Base-by-base conservation (phyloP, 2,888 invertebrate species). In the Drosophila ezoana region DNA sequence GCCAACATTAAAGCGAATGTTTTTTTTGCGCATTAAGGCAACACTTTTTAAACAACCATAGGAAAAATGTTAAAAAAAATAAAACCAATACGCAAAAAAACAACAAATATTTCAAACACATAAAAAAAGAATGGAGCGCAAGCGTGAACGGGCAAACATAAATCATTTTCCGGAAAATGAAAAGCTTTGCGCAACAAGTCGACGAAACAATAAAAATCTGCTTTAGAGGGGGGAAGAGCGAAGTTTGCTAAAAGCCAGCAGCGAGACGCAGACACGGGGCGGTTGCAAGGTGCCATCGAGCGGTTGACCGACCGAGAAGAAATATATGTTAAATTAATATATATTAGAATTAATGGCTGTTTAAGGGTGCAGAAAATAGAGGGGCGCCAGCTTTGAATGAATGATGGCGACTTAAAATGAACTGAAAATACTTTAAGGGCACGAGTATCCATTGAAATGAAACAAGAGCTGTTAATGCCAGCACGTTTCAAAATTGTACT, bases 161-260 rank as follows among this genome's bases (percentile, higher is more conserved):
- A 86, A 86, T 86, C 87, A 86, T 81, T 69, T 72, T 61, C 79
- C 68, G 71, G 68, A 74, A 86, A 86, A 88, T 84, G 85, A 84
- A 84, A 84, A 87, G 82, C 83, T 85, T 68, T 75, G 85, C 74
- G 83, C 83, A 84, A 84, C 83, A 84, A 87, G 83, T 84, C 85
- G 79, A 81, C 65, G 69, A 87, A 84, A 84, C 87, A 84, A 84
- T 84, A 84, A 87, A 82, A 82, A 72, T 57, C 59, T 51, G 56
- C 58, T 57, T 63, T 75, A 64, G 48, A 60, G 41, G 45, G 32
- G 45, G 37, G 4, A 20, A 18, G 10, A 58, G 13, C 40, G 41
- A 59, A 52, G 41, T 23, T 52, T n/a, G 33, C 52, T 41, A 41
- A 51, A 51, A 58, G 40, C 58, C 9, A 49, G 58, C 32, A n/a